These are phyloP conservation scores for Trissolcus brochymenae DNA, from an alignment of 2,888 invertebrate genomes.

Conservation along the genomic window DNA sequence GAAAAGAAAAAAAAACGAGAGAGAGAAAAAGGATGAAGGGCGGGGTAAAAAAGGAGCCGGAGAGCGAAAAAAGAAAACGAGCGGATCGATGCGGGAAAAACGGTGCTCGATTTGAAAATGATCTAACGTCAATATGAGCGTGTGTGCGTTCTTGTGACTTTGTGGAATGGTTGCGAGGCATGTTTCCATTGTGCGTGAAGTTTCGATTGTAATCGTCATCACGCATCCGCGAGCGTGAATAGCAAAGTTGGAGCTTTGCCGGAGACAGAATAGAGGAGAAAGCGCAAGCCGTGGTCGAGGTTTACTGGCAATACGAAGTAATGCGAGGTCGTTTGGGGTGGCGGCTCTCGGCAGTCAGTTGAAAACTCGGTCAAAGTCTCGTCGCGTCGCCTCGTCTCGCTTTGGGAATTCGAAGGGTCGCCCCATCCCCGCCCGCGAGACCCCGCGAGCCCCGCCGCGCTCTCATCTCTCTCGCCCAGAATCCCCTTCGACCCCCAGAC, in stretches of 20 bases:
- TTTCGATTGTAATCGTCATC: constrained; percentile 55
- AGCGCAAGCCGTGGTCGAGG: constrained; percentile 57
- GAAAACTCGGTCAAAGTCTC: constrained; percentile 76
- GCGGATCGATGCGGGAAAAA: constrained; percentile 24
- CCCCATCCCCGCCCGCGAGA: constrained; percentile 38
- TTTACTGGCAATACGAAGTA: constrained; percentile 60
- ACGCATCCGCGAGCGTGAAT: constrained; percentile 54
- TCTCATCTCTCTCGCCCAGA: constrained; percentile 34
- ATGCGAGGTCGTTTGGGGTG: constrained; percentile 63
- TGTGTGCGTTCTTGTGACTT: constrained; percentile 23
- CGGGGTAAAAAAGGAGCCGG: constrained; percentile 6
- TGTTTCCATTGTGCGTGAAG: constrained; percentile 55
- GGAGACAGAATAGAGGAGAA: constrained; percentile 49
- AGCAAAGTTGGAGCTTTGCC: constrained; percentile 46
- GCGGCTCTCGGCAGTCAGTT: constrained; percentile 67
- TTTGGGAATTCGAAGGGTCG: constrained; percentile 70
- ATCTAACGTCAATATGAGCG: constrained; percentile 29
- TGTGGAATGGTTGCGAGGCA: constrained; percentile 38
- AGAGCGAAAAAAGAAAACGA: constrained; percentile 3
- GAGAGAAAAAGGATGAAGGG: not conserved
- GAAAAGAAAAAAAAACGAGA: not conserved
- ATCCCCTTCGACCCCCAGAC: constrained; percentile 53
- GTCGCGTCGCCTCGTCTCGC: constrained; percentile 66
- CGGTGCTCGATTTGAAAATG: constrained; percentile 3
- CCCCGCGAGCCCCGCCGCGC: constrained; percentile 14